phyloP scores from a whole-genome alignment of 2,888 invertebrate species.

The Cremastinae sp. region DNA sequence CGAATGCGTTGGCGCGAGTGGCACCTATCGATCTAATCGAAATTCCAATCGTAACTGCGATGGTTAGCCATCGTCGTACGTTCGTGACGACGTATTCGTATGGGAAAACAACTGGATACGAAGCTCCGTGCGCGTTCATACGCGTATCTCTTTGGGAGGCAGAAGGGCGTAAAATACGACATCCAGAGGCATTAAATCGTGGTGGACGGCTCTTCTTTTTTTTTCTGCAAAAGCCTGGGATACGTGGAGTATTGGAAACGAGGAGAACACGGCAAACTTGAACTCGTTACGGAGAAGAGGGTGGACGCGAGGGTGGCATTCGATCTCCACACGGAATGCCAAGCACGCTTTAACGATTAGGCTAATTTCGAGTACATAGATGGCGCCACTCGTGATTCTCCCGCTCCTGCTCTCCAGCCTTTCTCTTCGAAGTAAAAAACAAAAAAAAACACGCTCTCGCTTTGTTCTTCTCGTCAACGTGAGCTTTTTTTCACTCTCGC shows the following conservation, averaged over 20 bases:
- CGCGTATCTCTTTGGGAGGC: neutral
- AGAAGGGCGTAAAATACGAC: neutral
- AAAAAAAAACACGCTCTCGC: neutral
- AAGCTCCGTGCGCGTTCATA: neutral
- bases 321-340: slow-evolving; percentile 42
- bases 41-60: slow-evolving; percentile 54
- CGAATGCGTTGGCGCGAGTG: slow-evolving; percentile 14
- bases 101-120: neutral
- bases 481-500: neutral
- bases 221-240: neutral
- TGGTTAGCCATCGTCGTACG: slow-evolving; percentile 43
- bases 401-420: neutral
- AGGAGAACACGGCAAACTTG: slow-evolving; percentile 50
- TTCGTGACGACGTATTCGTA: neutral
- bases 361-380: slow-evolving; percentile 53
- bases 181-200: neutral
- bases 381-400: slow-evolving; percentile 26
- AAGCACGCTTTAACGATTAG: slow-evolving; percentile 57
- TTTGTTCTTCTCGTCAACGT: neutral
- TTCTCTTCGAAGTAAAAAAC: neutral
- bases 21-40: slow-evolving; percentile 55
- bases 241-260: slow-evolving; percentile 15
- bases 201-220: neutral
- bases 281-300: slow-evolving; percentile 45
- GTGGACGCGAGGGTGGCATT: slow-evolving; percentile 12